Base-by-base conservation (phyloP, 2,888 invertebrate species). In the Yponomeuta sedellus region DNA sequence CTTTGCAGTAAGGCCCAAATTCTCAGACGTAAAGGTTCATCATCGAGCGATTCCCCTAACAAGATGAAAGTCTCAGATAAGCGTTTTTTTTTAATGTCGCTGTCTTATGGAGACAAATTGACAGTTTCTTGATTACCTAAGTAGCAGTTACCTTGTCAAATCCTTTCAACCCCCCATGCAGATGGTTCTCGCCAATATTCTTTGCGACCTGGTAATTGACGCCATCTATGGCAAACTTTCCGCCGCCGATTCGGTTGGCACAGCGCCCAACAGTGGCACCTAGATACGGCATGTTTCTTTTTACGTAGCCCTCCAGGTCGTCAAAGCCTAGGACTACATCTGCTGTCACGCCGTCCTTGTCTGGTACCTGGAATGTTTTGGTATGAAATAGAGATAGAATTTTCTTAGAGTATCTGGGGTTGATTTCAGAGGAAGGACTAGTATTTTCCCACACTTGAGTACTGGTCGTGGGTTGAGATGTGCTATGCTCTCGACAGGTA, bases 231-330 rank as follows among this genome's bases (percentile, higher is more conserved):
- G 78, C 72, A 70, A 91, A 92, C 70, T 68, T 71, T 0, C 94
- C 97, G n/a, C 93, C 93, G 0, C 92, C 94, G 66, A 98, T 95
- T 61, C 97, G 93, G 85, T 98, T 98, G 6, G 96, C 97, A 44
- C 97, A 96, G 66, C 98, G 92, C 0, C 98, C 98, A 22, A 98
- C 89, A 0, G 97, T 94, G 0, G 96, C 95, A 0, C 98, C 98
- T 72, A 98, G 94, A 78, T 97, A 97, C 0, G 95, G 95, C 0
- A 71, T 71, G 66, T 88, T 88, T 16, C 80, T 74, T 0, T 73
- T 72, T 1, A 85, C 74, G 68, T 92, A 92, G 19, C 96, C 94
- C 67, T 94, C 91, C 25, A 97, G 81, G 73, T 94, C 92, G 77
- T 97, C 97, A 77, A 95, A 98, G 4, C 98, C 98, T 10, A 97